These are phyloP conservation scores for Dinoponera quadriceps DNA, from an alignment of 1,140 invertebrate genomes.

Conservation along the genomic window DNA sequence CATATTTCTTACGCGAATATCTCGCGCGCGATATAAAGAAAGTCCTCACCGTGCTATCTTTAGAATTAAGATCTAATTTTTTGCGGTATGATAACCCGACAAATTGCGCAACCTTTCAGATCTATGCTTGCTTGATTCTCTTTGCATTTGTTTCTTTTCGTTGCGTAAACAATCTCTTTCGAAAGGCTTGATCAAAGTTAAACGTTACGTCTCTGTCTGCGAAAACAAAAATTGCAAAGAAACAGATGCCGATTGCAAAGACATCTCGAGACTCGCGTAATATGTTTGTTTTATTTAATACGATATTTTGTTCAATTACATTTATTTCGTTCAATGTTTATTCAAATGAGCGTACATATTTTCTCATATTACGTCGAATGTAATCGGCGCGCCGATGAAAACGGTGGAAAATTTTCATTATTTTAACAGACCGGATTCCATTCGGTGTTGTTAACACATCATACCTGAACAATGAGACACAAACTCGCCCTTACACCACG, in stretches of 20 bases:
- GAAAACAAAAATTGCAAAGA: background rate
- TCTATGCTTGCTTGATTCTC: background rate
- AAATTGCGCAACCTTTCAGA: too few species aligned
- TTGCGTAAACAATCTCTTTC: background rate
- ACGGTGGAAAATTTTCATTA: slow-evolving; percentile 69
- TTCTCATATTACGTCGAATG: slow-evolving; percentile 24
- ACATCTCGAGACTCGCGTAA: background rate
- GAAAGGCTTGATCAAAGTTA: background rate
- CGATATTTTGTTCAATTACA: slow-evolving; percentile 44
- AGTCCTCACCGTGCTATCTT: background rate
- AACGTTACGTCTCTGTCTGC: background rate
- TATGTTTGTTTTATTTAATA: background rate
- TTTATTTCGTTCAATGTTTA: slow-evolving; percentile 26
- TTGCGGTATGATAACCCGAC: background rate
- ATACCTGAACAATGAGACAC: slow-evolving; percentile 53
- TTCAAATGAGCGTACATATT: slow-evolving; percentile 22
- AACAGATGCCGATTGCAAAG: background rate
- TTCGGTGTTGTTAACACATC: slow-evolving; percentile 65
- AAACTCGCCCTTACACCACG: slow-evolving; percentile 27
- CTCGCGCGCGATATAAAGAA: background rate
- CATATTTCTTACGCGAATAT: background rate
- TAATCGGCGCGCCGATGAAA: background rate
- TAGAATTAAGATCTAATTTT: slow-evolving; percentile 13
- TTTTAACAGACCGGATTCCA: slow-evolving; percentile 64
- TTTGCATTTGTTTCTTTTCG: background rate